Evolutionary conservation across 2,797 vertebrate species (phyloP).

Genomic region (Anguilla anguilla): DNA sequence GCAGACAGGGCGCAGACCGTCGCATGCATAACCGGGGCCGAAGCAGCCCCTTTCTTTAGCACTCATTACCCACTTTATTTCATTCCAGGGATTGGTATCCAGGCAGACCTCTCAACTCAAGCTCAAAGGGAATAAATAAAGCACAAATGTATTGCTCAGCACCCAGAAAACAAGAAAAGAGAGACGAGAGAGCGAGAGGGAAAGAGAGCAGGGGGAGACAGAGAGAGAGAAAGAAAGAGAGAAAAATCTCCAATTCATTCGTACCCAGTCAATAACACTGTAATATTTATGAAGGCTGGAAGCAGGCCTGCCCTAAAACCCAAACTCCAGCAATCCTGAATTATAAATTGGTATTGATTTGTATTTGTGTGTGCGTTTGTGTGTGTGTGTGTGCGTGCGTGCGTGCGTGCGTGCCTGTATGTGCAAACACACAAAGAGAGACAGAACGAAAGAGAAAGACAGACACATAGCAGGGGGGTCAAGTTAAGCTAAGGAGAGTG

Average conservation of each 20-base stretch:
- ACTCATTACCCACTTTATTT: conserved; percentile 59
- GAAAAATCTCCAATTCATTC: conserved; percentile 72
- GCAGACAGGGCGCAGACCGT: neutral
- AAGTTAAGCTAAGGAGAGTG: neutral
- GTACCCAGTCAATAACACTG: conserved; percentile 79
- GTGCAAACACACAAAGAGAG: neutral
- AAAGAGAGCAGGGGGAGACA: neutral
- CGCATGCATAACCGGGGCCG: neutral
- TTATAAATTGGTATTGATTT: conserved; percentile 82
- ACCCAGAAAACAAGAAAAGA: conserved; percentile 54
- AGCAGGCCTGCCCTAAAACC: conserved; percentile 75
- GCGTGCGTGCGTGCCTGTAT: conserved; percentile 47
- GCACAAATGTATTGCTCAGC: conserved; percentile 59
- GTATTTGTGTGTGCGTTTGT: conserved; percentile 58
- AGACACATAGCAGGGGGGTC: neutral
- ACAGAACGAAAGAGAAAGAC: neutral
- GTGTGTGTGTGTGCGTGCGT: conserved; percentile 39
- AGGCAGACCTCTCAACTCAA: conserved; percentile 63
- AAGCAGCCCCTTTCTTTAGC: conserved; percentile 30
- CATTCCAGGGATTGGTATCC: conserved; percentile 57
- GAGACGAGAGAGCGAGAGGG: conserved; percentile 32
- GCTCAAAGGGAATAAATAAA: conserved; percentile 69
- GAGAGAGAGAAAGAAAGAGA: neutral
- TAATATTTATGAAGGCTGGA: conserved; percentile 82
- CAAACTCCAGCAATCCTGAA: conserved; percentile 79